A percentile compares a stretch with the other conserved stretches of the same genome.
Evolutionary conservation across 1,140 invertebrate genomes (phyloP).

Genomic region (Araneus ventricosus): DNA sequence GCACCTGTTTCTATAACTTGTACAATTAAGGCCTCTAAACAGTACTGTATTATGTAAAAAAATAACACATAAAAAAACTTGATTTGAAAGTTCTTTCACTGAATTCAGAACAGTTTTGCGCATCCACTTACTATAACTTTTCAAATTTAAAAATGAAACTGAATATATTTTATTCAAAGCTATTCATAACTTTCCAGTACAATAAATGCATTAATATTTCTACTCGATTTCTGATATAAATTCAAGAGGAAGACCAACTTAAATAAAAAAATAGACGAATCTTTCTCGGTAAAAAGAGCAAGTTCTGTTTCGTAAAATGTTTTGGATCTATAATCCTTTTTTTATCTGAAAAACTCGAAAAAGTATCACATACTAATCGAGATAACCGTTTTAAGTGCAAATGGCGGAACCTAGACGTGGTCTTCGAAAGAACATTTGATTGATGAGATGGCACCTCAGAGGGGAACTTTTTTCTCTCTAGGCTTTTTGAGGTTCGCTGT

Average conservation of each 20-base stretch:
- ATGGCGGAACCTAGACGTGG: conserved; percentile 18
- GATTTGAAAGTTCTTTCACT: too few species aligned
- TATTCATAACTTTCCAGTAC: not conserved
- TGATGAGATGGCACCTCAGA: conserved; percentile 21
- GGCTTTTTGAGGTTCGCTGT: not conserved
- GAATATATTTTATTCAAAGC: not conserved
- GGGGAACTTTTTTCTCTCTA: not conserved
- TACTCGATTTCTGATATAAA: not conserved
- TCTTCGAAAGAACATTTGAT: conserved; percentile 32
- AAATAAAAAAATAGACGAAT: not conserved
- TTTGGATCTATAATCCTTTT: not conserved
- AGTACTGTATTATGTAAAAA: too few species aligned
- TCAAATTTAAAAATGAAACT: not conserved
- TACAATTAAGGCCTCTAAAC: too few species aligned
- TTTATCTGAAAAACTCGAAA: not conserved
- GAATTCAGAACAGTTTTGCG: too few species aligned
- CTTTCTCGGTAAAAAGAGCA: not conserved
- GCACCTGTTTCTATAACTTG: too few species aligned
- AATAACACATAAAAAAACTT: too few species aligned
- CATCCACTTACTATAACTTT: too few species aligned
- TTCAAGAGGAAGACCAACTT: not conserved
- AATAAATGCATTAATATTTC: not conserved
- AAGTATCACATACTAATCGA: conserved; percentile 42
- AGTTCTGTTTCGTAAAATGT: not conserved
- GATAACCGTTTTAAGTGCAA: conserved; percentile 64